Percentiles rank a stretch among this genome's conserved stretches.
These are phyloP conservation scores for Condylura cristata DNA, from an alignment of 2,113 vertebrate genomes.

Conservation along the genomic window DNA sequence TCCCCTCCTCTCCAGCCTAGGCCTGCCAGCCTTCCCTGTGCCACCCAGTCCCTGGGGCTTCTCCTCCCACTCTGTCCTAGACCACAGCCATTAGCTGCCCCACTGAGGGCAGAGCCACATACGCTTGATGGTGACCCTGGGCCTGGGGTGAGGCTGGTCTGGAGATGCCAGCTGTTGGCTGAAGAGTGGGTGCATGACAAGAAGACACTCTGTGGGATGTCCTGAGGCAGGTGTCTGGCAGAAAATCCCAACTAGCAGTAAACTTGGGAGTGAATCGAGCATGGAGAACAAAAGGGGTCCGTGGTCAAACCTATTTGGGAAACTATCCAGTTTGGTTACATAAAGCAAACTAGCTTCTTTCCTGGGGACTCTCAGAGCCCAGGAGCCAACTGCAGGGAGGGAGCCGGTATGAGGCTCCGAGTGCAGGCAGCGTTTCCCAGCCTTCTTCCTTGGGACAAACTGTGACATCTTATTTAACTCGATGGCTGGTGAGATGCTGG, in stretches of 20 bases:
- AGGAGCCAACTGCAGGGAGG: background rate
- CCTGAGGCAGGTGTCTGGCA: background rate
- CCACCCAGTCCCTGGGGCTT: background rate
- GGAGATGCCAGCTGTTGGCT: background rate
- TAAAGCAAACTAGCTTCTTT: background rate
- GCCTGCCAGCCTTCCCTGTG: background rate
- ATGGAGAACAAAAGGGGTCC: background rate
- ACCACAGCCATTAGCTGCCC: background rate
- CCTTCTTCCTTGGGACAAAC: too few relatives aligned
- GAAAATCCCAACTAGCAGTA: background rate
- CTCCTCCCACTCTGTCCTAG: background rate
- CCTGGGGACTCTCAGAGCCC: background rate
- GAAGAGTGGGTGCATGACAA: background rate
- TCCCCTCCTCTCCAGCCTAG: background rate
- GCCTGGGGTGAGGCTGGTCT: background rate
- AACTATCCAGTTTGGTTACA: background rate
- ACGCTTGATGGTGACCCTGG: fast-evolving
- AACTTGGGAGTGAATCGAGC: background rate
- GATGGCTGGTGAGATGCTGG: background rate
- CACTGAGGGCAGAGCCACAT: background rate
- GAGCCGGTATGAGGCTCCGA: fast-evolving
- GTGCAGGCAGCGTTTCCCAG: fast-evolving
- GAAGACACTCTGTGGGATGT: background rate
- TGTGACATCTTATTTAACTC: background rate
- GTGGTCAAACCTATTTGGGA: background rate